Base-by-base conservation (phyloP, 1,140 invertebrate genomes). In the Drosophila serrata region DNA sequence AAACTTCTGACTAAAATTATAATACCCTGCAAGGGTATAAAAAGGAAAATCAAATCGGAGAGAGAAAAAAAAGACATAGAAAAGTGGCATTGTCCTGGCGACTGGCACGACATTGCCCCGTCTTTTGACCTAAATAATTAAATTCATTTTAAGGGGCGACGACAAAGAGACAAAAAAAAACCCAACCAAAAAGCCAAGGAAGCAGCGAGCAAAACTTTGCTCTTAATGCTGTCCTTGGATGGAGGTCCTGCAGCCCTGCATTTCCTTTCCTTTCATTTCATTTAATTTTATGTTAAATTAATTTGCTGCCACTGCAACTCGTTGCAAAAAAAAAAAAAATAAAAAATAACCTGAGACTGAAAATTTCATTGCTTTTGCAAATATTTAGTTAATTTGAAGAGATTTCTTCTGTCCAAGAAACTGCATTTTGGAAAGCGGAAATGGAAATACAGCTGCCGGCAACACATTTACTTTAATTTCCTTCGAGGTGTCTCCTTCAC, bases 281-380 rank as follows among this genome's bases (percentile, higher is more conserved):
- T 86, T 87, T 82, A 84, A 88, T 87, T 87, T 88, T 65, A 88
- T 87, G 84, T 88, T 82, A 87, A 87, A 88, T 88, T 87, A 87
- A 87, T 88, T 87, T 87, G 80, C 63, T 57, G 55, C 70, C 31
- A 24, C 33, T 79, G 55, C 73, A 72, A 40, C 35, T 55, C 22
- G 27, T 37, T 65, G 61, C 48, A 35, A 9, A 70, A 79, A 57
- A 7, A 1, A 19, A 37, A n/a, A 35, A 15, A 13, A 15, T 15
- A 48, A 6, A 59, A 13, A 64, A 61, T 42, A 59, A 70, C 64
- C 58, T 64, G 56, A 86, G 77, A 73, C 79, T 65, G 82, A 76
- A 13, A 33, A 57, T 88, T 87, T 60, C 72, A 75, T 75, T 62
- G 78, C 78, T 64, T 86, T 80, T 77, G 80, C 73, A 88, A 87